phyloP scores from a whole-genome alignment of 2,797 vertebrate genomes.

The Labeo calbasu region DNA sequence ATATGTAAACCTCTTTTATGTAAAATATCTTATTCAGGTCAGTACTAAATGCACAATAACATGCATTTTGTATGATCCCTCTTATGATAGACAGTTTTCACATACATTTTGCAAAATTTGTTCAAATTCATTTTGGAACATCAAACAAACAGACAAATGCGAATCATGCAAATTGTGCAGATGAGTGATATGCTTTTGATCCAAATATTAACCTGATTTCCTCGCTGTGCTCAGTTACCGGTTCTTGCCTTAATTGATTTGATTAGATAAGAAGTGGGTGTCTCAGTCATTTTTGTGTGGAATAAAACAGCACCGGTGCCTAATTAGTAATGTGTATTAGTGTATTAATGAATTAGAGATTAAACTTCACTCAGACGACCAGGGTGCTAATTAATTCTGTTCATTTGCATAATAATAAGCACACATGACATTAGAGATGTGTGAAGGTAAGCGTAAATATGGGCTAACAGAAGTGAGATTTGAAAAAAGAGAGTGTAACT shows the following conservation, averaged over 20 bases:
- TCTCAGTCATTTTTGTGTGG: conserved; percentile 8
- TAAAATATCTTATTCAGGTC: too few relatives aligned
- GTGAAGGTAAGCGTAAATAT: conserved; percentile 3
- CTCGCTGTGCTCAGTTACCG: neutral
- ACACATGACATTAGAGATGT: conserved; percentile 35
- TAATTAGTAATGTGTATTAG: conserved; percentile 29
- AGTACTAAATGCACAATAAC: too few relatives aligned
- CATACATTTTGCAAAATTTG: neutral
- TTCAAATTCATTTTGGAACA: neutral
- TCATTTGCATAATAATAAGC: conserved; percentile 39
- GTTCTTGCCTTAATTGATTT: conserved; percentile 32
- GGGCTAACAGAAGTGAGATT: conserved; percentile 6
- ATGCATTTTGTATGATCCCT: too few relatives aligned
- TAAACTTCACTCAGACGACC: conserved; percentile 32
- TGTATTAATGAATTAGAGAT: conserved; percentile 42
- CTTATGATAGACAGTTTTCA: too few relatives aligned
- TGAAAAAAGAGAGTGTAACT: neutral
- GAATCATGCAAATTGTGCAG: neutral
- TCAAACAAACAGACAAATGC: neutral
- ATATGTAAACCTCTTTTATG: too few relatives aligned
- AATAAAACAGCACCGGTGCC: conserved; percentile 17
- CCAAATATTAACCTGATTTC: neutral
- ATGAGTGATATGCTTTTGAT: conserved; percentile 2
- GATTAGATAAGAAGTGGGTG: conserved; percentile 31
- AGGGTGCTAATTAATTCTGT: conserved; percentile 13